These are phyloP conservation scores for Tethya wilhelma DNA, from an alignment of 37 sponge, comb jelly and placozoan species.

Conservation along the genomic window DNA sequence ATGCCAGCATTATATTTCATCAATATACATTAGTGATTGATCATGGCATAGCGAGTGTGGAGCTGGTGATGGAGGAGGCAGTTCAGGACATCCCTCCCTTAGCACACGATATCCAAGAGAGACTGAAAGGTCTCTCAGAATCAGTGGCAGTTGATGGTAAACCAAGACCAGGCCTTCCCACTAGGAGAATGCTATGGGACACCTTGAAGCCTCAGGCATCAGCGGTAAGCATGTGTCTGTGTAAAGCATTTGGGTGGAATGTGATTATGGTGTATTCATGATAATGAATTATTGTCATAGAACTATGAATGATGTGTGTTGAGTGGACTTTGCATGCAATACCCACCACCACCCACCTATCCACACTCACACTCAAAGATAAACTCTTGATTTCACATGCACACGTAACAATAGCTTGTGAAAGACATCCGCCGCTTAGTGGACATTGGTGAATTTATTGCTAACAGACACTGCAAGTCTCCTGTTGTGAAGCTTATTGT, in stretches of 20 bases:
- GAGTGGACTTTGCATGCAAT: neutral
- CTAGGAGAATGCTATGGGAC: constrained; percentile 75
- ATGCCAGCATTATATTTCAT: neutral
- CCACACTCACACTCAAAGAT: neutral
- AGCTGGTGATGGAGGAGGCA: constrained; percentile 74
- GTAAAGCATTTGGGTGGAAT: neutral
- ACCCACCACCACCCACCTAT: too few relatives aligned
- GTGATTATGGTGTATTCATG: neutral
- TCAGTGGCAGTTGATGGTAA: constrained; percentile 70
- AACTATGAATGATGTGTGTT: neutral
- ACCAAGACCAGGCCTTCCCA: constrained; percentile 62
- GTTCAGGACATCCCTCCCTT: constrained; percentile 74
- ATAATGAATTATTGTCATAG: neutral
- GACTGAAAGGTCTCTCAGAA: constrained; percentile 68
- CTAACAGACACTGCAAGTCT: constrained; percentile 65
- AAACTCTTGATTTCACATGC: neutral
- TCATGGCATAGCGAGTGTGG: constrained; percentile 72
- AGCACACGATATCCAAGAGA: constrained; percentile 76
- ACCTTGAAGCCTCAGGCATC: constrained; percentile 78
- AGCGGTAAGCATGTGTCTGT: constrained; percentile 38
- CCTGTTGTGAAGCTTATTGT: constrained; percentile 60
- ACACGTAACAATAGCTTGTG: too few relatives aligned
- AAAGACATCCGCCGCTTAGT: constrained; percentile 75
- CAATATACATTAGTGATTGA: constrained; percentile 55
- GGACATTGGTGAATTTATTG: constrained; percentile 77